Evolutionary conservation across 2,888 invertebrate species (phyloP).

Genomic region (Harpagoxenus sublaevis): DNA sequence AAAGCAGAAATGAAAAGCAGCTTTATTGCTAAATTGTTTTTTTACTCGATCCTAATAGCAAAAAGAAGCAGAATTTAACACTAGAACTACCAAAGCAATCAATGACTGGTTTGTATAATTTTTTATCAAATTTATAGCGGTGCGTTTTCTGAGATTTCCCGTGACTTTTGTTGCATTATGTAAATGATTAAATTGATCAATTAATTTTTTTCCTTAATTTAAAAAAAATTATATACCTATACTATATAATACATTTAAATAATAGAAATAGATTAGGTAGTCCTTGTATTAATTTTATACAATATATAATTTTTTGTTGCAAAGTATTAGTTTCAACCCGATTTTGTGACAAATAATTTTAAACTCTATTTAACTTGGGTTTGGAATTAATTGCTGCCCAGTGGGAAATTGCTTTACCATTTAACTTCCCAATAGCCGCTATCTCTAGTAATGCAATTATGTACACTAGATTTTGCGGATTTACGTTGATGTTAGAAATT

Average conservation of each 20-base stretch:
- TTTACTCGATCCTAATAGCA: background rate
- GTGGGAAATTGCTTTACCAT: background rate
- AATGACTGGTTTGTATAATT: background rate
- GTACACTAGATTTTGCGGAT: background rate
- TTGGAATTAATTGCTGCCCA: background rate
- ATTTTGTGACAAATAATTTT: background rate
- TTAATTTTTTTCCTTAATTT: background rate
- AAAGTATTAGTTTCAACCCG: background rate
- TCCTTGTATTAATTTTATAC: background rate
- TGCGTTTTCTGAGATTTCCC: background rate
- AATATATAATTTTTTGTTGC: background rate
- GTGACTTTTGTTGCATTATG: background rate
- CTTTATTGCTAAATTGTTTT: conserved; percentile 1
- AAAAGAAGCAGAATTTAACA: background rate
- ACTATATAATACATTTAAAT: background rate
- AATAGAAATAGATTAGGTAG: no score
- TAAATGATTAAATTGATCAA: background rate
- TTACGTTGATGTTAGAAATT: background rate
- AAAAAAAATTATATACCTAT: no score
- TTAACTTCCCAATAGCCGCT: background rate
- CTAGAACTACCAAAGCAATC: background rate
- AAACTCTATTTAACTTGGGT: background rate
- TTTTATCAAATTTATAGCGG: background rate
- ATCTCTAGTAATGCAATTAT: background rate
- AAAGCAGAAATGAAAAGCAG: background rate